Percentiles rank a stretch among this genome's conserved stretches.
Evolutionary conservation across 2,888 invertebrate species (phyloP).

Genomic region (Sminthurides aquaticus): DNA sequence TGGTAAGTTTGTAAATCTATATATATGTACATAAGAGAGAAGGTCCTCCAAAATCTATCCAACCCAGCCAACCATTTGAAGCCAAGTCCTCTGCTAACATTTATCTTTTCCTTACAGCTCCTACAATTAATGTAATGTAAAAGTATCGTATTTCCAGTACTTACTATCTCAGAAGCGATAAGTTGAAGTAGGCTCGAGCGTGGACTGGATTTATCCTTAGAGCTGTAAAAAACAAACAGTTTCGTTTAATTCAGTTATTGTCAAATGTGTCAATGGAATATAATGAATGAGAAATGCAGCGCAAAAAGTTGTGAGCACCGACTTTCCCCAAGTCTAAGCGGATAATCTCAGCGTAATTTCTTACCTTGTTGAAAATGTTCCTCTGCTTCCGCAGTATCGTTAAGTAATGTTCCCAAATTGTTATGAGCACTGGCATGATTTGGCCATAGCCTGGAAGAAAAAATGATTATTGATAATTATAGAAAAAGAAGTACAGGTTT

Average conservation of each 20-base stretch:
- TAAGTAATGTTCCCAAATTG: conserved; percentile 72
- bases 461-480: conserved; percentile 6
- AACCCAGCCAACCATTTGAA: too few relatives aligned
- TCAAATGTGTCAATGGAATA: not conserved
- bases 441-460: conserved; percentile 65
- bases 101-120: too few relatives aligned
- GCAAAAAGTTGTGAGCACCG: not conserved
- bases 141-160: conserved; percentile 37
- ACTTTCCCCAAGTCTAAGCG: not conserved
- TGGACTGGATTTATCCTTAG: conserved; percentile 60
- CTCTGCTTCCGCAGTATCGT: conserved; percentile 60
- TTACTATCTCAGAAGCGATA: conserved; percentile 73
- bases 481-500: not conserved
- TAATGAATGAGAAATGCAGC: not conserved
- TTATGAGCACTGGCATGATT: conserved; percentile 79
- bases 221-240: conserved; percentile 39
- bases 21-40: too few relatives aligned
- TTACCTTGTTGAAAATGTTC: conserved; percentile 56
- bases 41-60: too few relatives aligned
- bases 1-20: too few relatives aligned
- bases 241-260: not conserved
- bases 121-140: too few relatives aligned
- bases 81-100: too few relatives aligned
- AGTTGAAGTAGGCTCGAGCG: conserved; percentile 75
- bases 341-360: not conserved